phyloP scores from a whole-genome alignment of 1,140 invertebrate genomes.

The Drosophila pandora region DNA sequence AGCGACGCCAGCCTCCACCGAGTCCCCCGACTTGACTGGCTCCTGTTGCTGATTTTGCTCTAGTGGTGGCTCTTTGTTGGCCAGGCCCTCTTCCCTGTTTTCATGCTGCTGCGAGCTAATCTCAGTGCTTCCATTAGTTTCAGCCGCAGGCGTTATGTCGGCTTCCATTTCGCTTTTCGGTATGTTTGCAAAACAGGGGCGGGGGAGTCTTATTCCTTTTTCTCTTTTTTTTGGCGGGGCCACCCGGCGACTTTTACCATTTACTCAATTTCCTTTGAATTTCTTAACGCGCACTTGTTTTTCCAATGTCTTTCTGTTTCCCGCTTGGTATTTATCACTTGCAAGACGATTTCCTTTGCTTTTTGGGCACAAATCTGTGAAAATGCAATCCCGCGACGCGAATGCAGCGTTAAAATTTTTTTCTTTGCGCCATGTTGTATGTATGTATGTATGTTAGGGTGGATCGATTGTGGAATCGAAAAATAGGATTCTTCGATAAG shows the following conservation, averaged over 20 bases:
- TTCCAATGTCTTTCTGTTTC: not conserved
- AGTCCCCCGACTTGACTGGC: constrained; percentile 13
- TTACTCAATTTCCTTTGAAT: not conserved
- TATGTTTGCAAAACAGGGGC: constrained; percentile 26
- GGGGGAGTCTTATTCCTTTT: not conserved
- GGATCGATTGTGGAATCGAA: not conserved
- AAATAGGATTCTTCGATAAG: not conserved
- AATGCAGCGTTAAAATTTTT: constrained; percentile 40
- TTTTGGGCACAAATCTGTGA: constrained; percentile 4
- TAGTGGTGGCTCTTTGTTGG: not conserved
- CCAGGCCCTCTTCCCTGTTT: constrained; percentile 13
- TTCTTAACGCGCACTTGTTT: constrained; percentile 21
- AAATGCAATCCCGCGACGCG: constrained; percentile 23
- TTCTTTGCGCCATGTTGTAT: constrained; percentile 66
- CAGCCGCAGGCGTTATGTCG: constrained; percentile 48
- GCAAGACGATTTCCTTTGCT: not conserved
- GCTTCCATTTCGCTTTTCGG: constrained; percentile 51
- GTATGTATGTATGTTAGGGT: constrained; percentile 42
- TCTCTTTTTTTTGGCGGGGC: constrained; percentile 43
- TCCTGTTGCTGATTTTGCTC: constrained; percentile 22
- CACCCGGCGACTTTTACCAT: constrained; percentile 26
- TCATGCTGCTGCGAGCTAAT: constrained; percentile 16
- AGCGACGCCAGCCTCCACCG: constrained; percentile 20
- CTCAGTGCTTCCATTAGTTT: constrained; percentile 36
- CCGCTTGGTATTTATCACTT: constrained; percentile 1